Conservation (phyloP, 92 coral and sea anemone genomes). For the Isaurus tuberculatus region DNA sequence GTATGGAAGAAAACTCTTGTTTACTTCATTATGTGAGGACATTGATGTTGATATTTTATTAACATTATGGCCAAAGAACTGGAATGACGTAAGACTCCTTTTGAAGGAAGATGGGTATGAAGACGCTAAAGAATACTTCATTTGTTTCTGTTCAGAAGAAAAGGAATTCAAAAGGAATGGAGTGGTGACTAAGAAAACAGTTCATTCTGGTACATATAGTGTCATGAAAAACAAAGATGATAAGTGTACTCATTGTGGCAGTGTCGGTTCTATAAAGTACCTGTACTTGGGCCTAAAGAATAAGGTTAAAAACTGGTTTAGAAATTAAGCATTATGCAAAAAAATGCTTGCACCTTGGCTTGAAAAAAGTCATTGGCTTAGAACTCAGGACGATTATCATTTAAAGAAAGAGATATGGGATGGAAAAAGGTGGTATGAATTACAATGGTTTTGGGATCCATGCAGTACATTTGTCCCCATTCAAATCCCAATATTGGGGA, state of each 20-base stretch:
- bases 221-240: conserved; percentile 62
- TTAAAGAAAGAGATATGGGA: conserved; percentile 72
- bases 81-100: conserved; percentile 1
- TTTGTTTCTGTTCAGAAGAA: conserved; percentile 69
- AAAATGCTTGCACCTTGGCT: conserved; percentile 70
- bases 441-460: conserved; percentile 75
- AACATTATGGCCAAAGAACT: conserved; percentile 62
- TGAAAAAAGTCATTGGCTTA: conserved; percentile 66
- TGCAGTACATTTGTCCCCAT: too few species aligned
- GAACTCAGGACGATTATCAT: conserved; percentile 49
- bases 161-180: conserved; percentile 49
- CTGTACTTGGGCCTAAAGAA: conserved; percentile 59
- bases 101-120: conserved; percentile 42
- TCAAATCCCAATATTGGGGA: too few species aligned
- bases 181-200: conserved; percentile 35
- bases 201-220: conserved; percentile 51
- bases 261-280: conserved; percentile 49
- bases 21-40: conserved; percentile 52
- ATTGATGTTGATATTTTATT: conserved; percentile 62
- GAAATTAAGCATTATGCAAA: conserved; percentile 54
- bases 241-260: conserved; percentile 64
- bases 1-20: conserved; percentile 62
- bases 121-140: conserved; percentile 69
- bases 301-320: conserved; percentile 67
- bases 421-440: conserved; percentile 67